These are phyloP conservation scores for Myotis findleyi DNA, from an alignment of 2,797 vertebrate species.

Conservation along the genomic window DNA sequence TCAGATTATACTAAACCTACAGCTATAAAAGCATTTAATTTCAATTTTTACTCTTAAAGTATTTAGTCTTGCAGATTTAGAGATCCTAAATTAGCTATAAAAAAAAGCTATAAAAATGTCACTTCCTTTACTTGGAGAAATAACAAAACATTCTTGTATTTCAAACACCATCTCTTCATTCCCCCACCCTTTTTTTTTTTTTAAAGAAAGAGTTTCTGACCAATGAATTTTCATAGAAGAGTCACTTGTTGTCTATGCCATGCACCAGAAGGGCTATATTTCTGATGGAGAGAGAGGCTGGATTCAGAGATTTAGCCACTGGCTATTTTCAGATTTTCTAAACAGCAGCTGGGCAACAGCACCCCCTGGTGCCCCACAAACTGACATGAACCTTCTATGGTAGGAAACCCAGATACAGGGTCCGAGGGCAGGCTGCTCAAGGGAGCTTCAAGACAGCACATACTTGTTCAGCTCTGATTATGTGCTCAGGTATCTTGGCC, in stretches of 20 bases:
- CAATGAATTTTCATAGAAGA: background rate
- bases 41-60: background rate
- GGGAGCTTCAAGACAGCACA: background rate
- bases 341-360: constrained; percentile 79
- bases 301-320: background rate
- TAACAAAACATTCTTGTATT: constrained; percentile 26
- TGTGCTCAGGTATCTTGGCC: background rate
- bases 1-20: background rate
- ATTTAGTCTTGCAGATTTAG: constrained; percentile 1
- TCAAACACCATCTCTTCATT: background rate
- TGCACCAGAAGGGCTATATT: background rate
- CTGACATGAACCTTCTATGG: background rate
- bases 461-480: background rate
- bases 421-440: rapidly evolving
- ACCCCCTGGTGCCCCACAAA: constrained; percentile 75
- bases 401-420: background rate
- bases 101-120: background rate
- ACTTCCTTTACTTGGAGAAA: constrained; percentile 51
- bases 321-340: background rate
- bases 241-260: background rate
- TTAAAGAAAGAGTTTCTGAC: background rate
- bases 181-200: background rate
- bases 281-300: background rate
- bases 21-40: background rate
- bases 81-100: background rate